Evolutionary conservation across 2,113 vertebrate species (phyloP), one percentile per base, ranked within the genome.

Genomic region (Malaclemys terrapin): DNA sequence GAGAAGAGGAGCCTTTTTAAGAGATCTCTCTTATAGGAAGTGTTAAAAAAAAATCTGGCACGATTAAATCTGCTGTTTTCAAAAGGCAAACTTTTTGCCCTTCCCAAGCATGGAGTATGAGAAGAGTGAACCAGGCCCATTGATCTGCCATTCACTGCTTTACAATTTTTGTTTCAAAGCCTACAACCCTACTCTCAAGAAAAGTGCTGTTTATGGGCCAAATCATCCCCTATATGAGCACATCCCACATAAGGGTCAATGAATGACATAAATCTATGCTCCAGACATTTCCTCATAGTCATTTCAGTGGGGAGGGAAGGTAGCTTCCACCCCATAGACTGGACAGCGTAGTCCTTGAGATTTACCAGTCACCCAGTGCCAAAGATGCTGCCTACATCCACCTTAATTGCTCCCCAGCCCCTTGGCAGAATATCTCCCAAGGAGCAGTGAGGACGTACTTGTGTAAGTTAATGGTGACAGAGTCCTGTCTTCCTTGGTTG

Each of bases 201-300:
- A 82, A 89, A 69, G 87, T 4, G 7, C 35, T 38, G 91, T 90
- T 89, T 65, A 78, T 29, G 76, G 81, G 65, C 27, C 53, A 24
- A 83, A 3, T 10, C 10, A n/a, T 65, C 84, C 24, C 50, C 29
- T 86, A 81, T 7, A 22, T 92, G 38, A 79, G 52, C 11, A 86
- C 19, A 22, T 82, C 79, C 82, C 88, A 50, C 27, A 53, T 59
- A 52, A 82, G n/a, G 65, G 22, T 75, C 72, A 85, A 47, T 54
- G 22, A 93, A 89, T 16, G 83, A 56, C 81, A 92, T 78, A 89
- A 86, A 12, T 86, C 49, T 38, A 8, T 54, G n/a, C 89, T 17
- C 62, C 84, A 35, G 22, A 53, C 91, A 10, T 69, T 92, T 94
- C 72, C 82, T 78, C 52, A 38, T 27, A 2, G 27, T 82, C 25